A percentile compares a stretch with the other conserved stretches of the same genome.
These are phyloP conservation scores for Coenonympha glycerion DNA, from an alignment of 2,888 invertebrate species.

Conservation along the genomic window DNA sequence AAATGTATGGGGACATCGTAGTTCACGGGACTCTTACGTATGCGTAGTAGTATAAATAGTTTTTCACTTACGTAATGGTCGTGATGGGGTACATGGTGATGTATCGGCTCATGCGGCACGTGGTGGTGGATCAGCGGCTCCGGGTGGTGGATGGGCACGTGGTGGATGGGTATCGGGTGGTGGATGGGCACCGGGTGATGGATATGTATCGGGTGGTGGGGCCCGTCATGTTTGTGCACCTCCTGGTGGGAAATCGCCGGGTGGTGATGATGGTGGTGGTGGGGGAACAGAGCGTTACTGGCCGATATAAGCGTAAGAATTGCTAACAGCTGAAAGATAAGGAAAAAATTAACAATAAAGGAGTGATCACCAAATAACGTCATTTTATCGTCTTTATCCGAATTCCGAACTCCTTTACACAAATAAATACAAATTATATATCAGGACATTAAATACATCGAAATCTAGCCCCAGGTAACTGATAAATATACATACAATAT, in stretches of 20 bases:
- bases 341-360: no score
- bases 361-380: no score
- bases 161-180: slow-evolving; percentile 42
- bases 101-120: slow-evolving; percentile 39
- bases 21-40: no score
- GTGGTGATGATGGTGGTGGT: slow-evolving; percentile 51
- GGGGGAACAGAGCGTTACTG: slow-evolving; percentile 54
- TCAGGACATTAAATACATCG: no score
- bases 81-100: slow-evolving; percentile 44
- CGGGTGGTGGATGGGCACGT: slow-evolving; percentile 38
- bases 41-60: no score
- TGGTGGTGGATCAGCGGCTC: slow-evolving; percentile 47
- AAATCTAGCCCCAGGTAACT: no score
- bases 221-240: slow-evolving; percentile 58
- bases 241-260: slow-evolving; percentile 65
- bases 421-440: no score
- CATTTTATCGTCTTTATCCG: no score
- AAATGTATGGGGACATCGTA: no score
- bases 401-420: no score
- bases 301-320: slow-evolving; percentile 48
- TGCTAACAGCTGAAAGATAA: slow-evolving; percentile 49
- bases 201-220: slow-evolving; percentile 39
- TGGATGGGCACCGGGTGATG: slow-evolving; percentile 38
- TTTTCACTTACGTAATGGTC: slow-evolving; percentile 61
- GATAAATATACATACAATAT: no score